Percentiles rank a stretch among this genome's conserved stretches.
Evolutionary conservation across 2,888 invertebrate genomes (phyloP).

Genomic region (Chloroclysta siterata): DNA sequence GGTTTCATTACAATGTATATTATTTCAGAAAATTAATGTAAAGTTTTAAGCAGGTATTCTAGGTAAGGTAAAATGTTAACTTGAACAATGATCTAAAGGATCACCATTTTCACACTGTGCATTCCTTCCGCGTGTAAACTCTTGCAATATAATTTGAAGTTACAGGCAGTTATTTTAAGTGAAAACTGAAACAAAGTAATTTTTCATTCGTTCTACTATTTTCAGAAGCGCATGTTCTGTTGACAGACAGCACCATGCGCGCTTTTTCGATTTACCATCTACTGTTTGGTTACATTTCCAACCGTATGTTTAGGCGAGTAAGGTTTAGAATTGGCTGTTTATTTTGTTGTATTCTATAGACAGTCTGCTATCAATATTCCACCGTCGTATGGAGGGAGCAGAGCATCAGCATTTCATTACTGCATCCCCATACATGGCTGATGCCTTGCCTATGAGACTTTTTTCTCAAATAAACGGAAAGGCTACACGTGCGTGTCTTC

Average conservation of each 20-base stretch:
- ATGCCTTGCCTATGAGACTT: constrained; percentile 40
- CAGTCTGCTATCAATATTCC: constrained; percentile 74
- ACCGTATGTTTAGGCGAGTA: neutral
- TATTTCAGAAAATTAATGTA: no score
- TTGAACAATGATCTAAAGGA: neutral
- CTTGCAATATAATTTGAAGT: constrained; percentile 41
- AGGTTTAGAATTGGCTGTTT: constrained; percentile 7
- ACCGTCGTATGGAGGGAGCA: constrained; percentile 60
- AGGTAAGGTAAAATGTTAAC: neutral
- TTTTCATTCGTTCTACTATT: constrained; percentile 41
- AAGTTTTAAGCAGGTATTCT: no score
- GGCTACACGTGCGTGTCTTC: constrained; percentile 40
- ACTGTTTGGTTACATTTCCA: constrained; percentile 7
- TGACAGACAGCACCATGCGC: constrained; percentile 37
- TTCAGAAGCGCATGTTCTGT: constrained; percentile 37
- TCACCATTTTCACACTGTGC: neutral
- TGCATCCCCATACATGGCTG: constrained; percentile 54
- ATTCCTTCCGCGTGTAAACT: constrained; percentile 21
- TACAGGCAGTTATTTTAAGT: constrained; percentile 40
- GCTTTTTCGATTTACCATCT: constrained; percentile 4
- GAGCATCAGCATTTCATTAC: constrained; percentile 77
- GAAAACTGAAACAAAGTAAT: constrained; percentile 42
- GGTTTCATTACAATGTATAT: no score
- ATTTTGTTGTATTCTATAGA: constrained; percentile 8
- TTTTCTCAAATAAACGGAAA: constrained; percentile 42